Conservation (phyloP, 1,140 invertebrate species). For the Epicauta chinensis region DNA sequence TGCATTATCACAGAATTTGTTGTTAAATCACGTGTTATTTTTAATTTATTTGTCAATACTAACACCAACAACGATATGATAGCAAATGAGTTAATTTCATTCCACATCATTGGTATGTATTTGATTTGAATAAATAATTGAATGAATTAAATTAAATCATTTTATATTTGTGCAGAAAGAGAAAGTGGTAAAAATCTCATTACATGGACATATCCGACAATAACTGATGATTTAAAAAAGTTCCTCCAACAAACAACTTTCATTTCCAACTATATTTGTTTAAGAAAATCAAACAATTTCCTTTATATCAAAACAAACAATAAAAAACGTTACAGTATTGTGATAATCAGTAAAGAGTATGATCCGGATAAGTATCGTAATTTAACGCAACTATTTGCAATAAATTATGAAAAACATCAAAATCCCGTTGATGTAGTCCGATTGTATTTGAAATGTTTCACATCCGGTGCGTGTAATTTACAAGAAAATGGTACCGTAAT, state of each 20-base stretch:
- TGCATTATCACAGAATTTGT: conserved; percentile 1
- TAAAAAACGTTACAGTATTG: conserved; percentile 13
- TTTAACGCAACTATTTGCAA: conserved; percentile 18
- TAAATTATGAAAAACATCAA: conserved; percentile 15
- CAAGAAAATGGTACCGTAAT: conserved; percentile 22
- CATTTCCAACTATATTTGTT: conserved; percentile 8
- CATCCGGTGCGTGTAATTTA: conserved; percentile 10
- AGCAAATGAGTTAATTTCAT: conserved; percentile 23
- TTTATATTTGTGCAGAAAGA: conserved; percentile 19
- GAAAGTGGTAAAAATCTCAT: conserved; percentile 15
- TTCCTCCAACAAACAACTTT: conserved; percentile 10
- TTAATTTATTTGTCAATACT: conserved; percentile 3
- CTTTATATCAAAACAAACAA: conserved; percentile 18
- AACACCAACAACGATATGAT: conserved; percentile 1
- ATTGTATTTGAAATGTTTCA: conserved; percentile 22
- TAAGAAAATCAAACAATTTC: conserved; percentile 11
- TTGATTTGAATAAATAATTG: background rate
- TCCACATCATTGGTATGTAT: conserved; percentile 50
- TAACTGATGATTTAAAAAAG: conserved; percentile 7
- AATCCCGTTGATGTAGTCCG: conserved; percentile 23
- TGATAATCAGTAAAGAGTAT: conserved; percentile 17
- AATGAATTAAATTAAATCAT: conserved; percentile 3
- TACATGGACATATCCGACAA: conserved; percentile 24
- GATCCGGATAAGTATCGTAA: conserved; percentile 20
- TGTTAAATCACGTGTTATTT: conserved; percentile 7